phyloP scores from a whole-genome alignment of 2,888 invertebrate genomes.

The Caenorhabditis wallacei region DNA sequence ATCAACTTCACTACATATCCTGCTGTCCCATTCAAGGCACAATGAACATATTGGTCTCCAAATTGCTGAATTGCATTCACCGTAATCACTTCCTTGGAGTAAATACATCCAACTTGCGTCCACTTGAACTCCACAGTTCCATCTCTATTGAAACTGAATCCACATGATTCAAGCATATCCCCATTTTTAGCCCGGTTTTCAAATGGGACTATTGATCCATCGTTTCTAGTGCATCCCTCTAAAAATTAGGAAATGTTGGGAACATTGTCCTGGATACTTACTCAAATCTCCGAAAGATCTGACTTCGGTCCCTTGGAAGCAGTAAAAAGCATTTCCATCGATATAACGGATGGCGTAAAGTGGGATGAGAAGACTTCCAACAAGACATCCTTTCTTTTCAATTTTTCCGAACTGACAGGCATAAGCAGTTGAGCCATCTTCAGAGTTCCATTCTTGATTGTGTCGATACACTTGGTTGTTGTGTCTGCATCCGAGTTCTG shows the following conservation, averaged over 20 bases:
- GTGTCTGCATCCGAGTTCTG: constrained; percentile 57
- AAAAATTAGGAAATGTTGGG: background rate
- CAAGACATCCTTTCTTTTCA: constrained; percentile 60
- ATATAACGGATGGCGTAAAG: constrained; percentile 52
- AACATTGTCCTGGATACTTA: constrained; percentile 13
- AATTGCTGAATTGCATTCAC: constrained; percentile 66
- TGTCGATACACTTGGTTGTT: constrained; percentile 30
- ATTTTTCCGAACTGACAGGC: constrained; percentile 65
- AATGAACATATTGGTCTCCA: constrained; percentile 58
- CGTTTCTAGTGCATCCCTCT: constrained; percentile 55
- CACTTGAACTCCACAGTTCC: constrained; percentile 50
- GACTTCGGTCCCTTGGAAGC: constrained; percentile 46
- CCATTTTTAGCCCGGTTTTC: constrained; percentile 49
- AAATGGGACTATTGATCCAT: constrained; percentile 54
- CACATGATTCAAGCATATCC: constrained; percentile 50
- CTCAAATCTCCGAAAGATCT: constrained; percentile 57
- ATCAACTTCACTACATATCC: constrained; percentile 50
- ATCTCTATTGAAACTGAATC: constrained; percentile 52
- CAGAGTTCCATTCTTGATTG: constrained; percentile 60
- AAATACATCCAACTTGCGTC: constrained; percentile 64
- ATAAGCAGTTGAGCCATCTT: constrained; percentile 53
- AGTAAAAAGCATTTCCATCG: constrained; percentile 49
- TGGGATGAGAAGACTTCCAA: constrained; percentile 49
- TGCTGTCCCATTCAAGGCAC: constrained; percentile 49
- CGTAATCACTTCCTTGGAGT: constrained; percentile 54